Evolutionary conservation across 2,888 invertebrate genomes (phyloP).

Genomic region (Polydrusus cervinus): DNA sequence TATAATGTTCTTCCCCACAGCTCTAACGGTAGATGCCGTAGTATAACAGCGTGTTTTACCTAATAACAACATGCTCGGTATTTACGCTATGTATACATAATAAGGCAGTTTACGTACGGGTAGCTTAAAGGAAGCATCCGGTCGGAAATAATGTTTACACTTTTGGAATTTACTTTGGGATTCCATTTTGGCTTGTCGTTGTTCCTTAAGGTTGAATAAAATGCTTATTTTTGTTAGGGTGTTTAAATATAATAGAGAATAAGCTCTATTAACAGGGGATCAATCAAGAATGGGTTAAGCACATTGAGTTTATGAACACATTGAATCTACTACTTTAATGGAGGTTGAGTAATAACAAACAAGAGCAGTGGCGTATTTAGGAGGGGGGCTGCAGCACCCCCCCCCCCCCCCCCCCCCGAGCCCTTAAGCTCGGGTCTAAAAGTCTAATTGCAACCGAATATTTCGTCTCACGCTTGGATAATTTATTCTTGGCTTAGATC

Average conservation of each 20-base stretch:
- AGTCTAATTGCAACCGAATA: too few relatives aligned
- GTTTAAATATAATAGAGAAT: constrained; percentile 2
- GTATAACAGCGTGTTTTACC: constrained; percentile 18
- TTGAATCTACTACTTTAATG: background rate
- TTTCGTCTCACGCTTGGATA: too few relatives aligned
- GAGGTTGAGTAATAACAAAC: background rate
- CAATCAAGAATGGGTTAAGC: background rate
- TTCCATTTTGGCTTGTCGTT: constrained; percentile 14
- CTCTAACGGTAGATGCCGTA: background rate
- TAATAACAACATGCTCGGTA: constrained; percentile 24
- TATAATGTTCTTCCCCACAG: background rate
- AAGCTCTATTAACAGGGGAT: background rate
- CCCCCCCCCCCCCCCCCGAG: too few relatives aligned
- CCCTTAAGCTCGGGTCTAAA: too few relatives aligned
- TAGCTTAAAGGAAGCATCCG: constrained; percentile 24
- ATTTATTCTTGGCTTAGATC: too few relatives aligned
- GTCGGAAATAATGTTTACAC: constrained; percentile 24
- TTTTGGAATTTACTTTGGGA: constrained; percentile 18
- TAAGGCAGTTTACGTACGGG: constrained; percentile 27
- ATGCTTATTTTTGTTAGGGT: constrained; percentile 4
- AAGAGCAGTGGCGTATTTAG: too few relatives aligned
- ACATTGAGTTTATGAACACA: background rate
- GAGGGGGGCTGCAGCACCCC: too few relatives aligned
- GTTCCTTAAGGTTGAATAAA: background rate
- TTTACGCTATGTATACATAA: constrained; percentile 21